phyloP scores from a whole-genome alignment of 1,140 invertebrate genomes.

The Caerostris darwini region DNA sequence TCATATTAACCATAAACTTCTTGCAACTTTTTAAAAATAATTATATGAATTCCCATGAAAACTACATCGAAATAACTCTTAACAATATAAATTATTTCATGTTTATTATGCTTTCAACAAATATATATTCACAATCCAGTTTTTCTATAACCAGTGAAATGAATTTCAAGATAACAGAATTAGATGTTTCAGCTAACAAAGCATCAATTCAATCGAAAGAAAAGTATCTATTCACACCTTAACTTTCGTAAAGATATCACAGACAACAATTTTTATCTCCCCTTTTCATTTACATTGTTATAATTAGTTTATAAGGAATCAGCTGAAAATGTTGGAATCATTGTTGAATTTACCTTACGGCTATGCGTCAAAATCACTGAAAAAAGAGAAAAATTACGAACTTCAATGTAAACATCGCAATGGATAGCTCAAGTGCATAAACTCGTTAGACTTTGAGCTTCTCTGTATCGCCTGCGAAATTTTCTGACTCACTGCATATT shows the following conservation, averaged over 20 bases:
- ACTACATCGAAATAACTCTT: too few relatives aligned
- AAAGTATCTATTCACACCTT: background rate
- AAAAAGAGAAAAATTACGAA: conserved; percentile 33
- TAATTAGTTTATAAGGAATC: conserved; percentile 16
- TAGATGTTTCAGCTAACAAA: too few relatives aligned
- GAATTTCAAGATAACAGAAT: too few relatives aligned
- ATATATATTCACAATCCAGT: too few relatives aligned
- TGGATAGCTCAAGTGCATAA: background rate
- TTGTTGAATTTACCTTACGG: conserved; percentile 6
- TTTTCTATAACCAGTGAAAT: too few relatives aligned
- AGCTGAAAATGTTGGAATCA: too few relatives aligned
- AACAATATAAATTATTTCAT: too few relatives aligned
- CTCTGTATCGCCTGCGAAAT: background rate
- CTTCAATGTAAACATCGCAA: background rate
- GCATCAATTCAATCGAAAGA: too few relatives aligned
- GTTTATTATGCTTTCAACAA: too few relatives aligned
- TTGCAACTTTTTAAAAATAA: too few relatives aligned
- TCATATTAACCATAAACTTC: too few relatives aligned
- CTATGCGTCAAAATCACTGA: conserved; percentile 7
- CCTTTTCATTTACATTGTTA: background rate
- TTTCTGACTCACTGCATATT: conserved; percentile 15
- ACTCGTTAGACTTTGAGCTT: background rate
- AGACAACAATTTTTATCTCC: background rate
- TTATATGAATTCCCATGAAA: too few relatives aligned
- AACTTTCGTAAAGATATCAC: background rate